Evolutionary conservation across 1,140 invertebrate genomes (phyloP).

Genomic region (Amphibalanus amphitrite): DNA sequence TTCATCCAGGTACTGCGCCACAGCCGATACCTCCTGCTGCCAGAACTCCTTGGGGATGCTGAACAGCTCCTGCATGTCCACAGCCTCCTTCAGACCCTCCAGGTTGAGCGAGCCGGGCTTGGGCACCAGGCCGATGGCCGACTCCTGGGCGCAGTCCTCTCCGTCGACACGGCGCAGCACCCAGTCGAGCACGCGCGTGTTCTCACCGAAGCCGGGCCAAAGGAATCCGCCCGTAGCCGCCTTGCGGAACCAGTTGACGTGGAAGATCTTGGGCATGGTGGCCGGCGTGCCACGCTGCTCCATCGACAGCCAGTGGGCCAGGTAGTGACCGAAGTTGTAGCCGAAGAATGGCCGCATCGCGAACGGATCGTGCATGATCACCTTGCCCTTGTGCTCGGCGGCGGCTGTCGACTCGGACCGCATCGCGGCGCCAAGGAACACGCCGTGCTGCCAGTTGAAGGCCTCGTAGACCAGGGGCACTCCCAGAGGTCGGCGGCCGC

Average conservation of each 20-base stretch:
- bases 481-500: slow-evolving; percentile 75
- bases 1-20: slow-evolving; percentile 38
- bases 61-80: slow-evolving; percentile 71
- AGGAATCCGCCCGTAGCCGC: slow-evolving; percentile 54
- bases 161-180: slow-evolving; percentile 62
- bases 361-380: slow-evolving; percentile 95
- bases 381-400: slow-evolving; percentile 70
- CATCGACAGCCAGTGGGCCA: slow-evolving; percentile 87
- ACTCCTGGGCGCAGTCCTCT: slow-evolving; percentile 33
- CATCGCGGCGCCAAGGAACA: slow-evolving; percentile 72
- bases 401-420: slow-evolving; percentile 94
- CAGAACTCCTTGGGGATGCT: slow-evolving; percentile 79
- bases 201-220: slow-evolving; percentile 97
- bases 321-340: slow-evolving; percentile 94
- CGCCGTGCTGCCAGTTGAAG: slow-evolving; percentile 82
- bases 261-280: slow-evolving; percentile 78
- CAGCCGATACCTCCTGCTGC: slow-evolving; percentile 54
- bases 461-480: slow-evolving; percentile 89
- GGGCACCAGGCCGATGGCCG: slow-evolving; percentile 60
- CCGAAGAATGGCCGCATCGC: slow-evolving; percentile 99
- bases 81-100: slow-evolving; percentile 41
- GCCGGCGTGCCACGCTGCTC: slow-evolving; percentile 33
- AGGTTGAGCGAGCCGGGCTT: slow-evolving; percentile 45
- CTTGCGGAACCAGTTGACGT: slow-evolving; percentile 97
- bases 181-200: slow-evolving; percentile 87